These are phyloP conservation scores for Pterobdella sp. DNA, from an alignment of 2,888 invertebrate genomes.

Conservation along the genomic window DNA sequence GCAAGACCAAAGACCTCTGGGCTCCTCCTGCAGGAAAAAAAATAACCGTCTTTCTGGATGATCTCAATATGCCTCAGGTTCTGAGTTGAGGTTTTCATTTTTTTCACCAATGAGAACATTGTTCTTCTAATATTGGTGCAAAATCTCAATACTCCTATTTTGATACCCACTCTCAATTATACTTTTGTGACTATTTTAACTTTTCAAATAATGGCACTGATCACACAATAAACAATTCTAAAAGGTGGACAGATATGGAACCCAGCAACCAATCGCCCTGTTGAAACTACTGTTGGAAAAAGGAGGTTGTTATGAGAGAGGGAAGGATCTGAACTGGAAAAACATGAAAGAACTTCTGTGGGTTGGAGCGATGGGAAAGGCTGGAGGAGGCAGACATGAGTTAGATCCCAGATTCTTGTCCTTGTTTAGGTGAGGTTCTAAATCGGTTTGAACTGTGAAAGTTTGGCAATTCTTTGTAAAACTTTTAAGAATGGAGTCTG, in stretches of 20 bases:
- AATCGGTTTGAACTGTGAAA: too few species aligned
- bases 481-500: too few species aligned
- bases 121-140: too few species aligned
- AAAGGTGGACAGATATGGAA: slow-evolving; percentile 71
- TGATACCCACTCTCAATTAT: too few species aligned
- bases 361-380: slow-evolving; percentile 54
- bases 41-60: slow-evolving; percentile 80
- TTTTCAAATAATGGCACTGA: slow-evolving; percentile 6
- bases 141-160: too few species aligned
- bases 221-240: neutral
- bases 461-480: too few species aligned
- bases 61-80: slow-evolving; percentile 86
- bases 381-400: slow-evolving; percentile 80
- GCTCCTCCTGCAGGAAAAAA: slow-evolving; percentile 84
- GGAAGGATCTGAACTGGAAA: slow-evolving; percentile 82
- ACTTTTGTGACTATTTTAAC: too few species aligned
- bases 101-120: too few species aligned
- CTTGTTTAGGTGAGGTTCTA: too few species aligned
- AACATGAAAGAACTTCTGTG: slow-evolving; percentile 67
- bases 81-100: neutral
- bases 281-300: slow-evolving; percentile 81
- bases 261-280: slow-evolving; percentile 84
- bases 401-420: slow-evolving; percentile 74
- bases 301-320: slow-evolving; percentile 79
- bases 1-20: slow-evolving; percentile 78